Evolutionary conservation across 2,888 invertebrate species (phyloP).

Genomic region (Drosophila mimica): DNA sequence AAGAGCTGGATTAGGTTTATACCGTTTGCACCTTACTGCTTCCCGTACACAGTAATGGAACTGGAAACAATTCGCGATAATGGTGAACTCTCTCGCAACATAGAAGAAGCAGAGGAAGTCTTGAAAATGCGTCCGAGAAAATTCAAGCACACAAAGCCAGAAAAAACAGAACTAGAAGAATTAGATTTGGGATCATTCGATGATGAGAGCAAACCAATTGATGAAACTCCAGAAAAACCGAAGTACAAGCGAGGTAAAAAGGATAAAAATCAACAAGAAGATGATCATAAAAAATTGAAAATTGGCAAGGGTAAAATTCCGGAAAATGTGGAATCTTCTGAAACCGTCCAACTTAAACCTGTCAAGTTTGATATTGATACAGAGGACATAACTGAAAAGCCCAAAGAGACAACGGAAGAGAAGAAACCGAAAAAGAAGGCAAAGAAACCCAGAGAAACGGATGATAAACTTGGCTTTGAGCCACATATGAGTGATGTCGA

Average conservation of each 20-base stretch:
- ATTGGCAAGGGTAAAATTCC: conserved; percentile 81
- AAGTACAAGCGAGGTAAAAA: conserved; percentile 83
- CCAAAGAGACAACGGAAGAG: conserved; percentile 43
- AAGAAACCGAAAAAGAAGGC: conserved; percentile 61
- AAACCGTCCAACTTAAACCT: conserved; percentile 83
- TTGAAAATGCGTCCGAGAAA: conserved; percentile 87
- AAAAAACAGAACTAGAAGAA: conserved; percentile 87
- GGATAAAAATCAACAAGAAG: conserved; percentile 55
- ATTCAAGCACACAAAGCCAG: conserved; percentile 86
- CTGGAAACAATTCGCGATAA: conserved; percentile 86
- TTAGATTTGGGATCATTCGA: conserved; percentile 79
- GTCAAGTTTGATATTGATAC: conserved; percentile 49
- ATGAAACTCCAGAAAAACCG: conserved; percentile 78
- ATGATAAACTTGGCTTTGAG: conserved; percentile 58
- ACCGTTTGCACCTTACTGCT: conserved; percentile 88
- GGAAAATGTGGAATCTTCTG: conserved; percentile 75
- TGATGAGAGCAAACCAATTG: conserved; percentile 59
- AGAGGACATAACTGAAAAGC: conserved; percentile 34
- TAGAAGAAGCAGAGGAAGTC: conserved; percentile 89
- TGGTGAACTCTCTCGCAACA: conserved; percentile 89
- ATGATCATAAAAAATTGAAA: conserved; percentile 72
- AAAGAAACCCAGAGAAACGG: conserved; percentile 59
- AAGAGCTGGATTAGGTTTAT: conserved; percentile 89
- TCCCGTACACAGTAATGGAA: conserved; percentile 68
- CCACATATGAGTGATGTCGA: conserved; percentile 57